Evolutionary conservation across 1,140 invertebrate genomes (phyloP).

Genomic region (Listronotus bonariensis): DNA sequence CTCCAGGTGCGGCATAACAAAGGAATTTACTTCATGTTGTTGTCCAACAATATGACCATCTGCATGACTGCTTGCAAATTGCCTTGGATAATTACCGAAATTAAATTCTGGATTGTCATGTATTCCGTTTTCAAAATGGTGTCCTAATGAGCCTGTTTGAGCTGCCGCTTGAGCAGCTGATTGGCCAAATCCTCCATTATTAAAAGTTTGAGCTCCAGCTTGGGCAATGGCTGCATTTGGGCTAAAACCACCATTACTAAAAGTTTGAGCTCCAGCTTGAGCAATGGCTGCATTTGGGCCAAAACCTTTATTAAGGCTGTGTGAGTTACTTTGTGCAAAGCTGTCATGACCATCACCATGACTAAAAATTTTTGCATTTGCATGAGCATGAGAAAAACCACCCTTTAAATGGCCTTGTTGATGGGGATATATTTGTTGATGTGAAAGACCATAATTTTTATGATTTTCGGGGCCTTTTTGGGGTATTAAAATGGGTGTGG

Average conservation of each 20-base stretch:
- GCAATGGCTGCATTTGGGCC: not conserved
- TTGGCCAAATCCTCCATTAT: constrained; percentile 10
- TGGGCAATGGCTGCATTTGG: not conserved
- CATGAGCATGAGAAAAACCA: not conserved
- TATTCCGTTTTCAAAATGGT: constrained; percentile 1
- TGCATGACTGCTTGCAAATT: not conserved
- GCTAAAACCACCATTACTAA: not conserved
- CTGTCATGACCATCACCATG: not conserved
- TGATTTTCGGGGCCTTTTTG: no score
- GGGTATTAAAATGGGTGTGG: no score
- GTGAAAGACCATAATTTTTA: no score
- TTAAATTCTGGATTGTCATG: not conserved
- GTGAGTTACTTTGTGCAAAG: constrained; percentile 2
- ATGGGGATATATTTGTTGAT: not conserved
- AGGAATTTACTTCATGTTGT: not conserved
- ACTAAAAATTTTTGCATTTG: not conserved
- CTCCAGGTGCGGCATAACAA: constrained; percentile 2
- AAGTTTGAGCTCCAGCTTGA: not conserved
- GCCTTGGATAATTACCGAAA: not conserved
- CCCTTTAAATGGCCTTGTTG: not conserved
- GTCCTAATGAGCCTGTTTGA: constrained; percentile 10
- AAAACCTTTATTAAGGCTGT: not conserved
- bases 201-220: not conserved
- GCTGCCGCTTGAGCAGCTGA: constrained; percentile 1
- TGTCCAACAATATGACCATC: not conserved